Conservation (phyloP, 2,888 invertebrate genomes). For the Rhogogaster chlorosoma region DNA sequence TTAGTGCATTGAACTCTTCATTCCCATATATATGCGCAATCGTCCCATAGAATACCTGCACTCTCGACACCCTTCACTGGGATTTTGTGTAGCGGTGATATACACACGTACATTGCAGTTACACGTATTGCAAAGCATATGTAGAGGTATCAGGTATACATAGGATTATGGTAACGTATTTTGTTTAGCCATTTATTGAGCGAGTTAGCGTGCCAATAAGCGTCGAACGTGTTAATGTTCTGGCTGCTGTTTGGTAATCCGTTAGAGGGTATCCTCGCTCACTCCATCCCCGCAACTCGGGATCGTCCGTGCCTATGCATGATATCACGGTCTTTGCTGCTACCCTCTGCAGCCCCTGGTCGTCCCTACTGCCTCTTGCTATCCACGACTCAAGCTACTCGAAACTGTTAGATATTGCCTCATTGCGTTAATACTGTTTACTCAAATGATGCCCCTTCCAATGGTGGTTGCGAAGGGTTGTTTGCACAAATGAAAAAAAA, state of each 20-base stretch:
- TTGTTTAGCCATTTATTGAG: conserved; percentile 35
- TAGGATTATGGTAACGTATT: not conserved
- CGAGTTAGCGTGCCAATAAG: conserved; percentile 43
- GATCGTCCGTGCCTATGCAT: conserved; percentile 46
- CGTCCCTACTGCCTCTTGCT: not conserved
- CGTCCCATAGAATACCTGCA: not conserved
- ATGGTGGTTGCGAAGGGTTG: not conserved
- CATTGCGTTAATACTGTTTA: conserved; percentile 40
- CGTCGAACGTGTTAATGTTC: conserved; percentile 48
- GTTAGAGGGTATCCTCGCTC: conserved; percentile 36
- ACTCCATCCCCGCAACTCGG: not conserved
- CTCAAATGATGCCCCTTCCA: conserved; percentile 6
- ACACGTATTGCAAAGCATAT: not conserved
- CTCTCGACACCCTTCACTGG: not conserved
- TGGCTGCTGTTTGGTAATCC: conserved; percentile 43
- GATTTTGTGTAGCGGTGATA: not conserved
- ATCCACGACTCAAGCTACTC: conserved; percentile 24
- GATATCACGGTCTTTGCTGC: conserved; percentile 32
- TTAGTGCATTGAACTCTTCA: not conserved
- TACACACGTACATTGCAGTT: not conserved
- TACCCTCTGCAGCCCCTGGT: conserved; percentile 18
- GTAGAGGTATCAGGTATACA: not conserved
- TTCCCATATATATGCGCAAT: not conserved
- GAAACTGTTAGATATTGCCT: conserved; percentile 41
- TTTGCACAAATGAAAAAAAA: not conserved